Evolutionary conservation across 2,113 vertebrate species (phyloP).

Genomic region (Antennarius striatus): DNA sequence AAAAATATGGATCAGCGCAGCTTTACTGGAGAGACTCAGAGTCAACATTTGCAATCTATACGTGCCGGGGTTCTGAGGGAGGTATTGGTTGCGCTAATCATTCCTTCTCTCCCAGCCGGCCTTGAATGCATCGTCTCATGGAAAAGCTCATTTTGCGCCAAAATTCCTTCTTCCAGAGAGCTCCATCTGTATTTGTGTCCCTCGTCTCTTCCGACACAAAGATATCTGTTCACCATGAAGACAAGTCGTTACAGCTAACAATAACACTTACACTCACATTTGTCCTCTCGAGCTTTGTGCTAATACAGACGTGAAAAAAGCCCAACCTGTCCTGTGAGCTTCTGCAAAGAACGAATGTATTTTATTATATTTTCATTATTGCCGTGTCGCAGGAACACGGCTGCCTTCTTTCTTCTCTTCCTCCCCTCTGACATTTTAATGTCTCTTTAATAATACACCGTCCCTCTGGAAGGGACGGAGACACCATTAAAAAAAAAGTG

Average conservation of each 20-base stretch:
- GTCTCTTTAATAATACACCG: constrained; percentile 43
- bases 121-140: background rate
- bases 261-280: background rate
- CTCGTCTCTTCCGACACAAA: background rate
- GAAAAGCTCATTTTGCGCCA: background rate
- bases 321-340: constrained; percentile 11
- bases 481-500: constrained; percentile 30
- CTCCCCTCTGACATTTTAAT: constrained; percentile 53
- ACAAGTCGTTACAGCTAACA: constrained; percentile 10
- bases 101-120: background rate
- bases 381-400: background rate
- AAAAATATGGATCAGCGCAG: too few relatives aligned
- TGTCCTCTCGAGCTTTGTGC: background rate
- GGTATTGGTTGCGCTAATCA: background rate
- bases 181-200: background rate
- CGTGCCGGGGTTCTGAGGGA: background rate
- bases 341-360: constrained; percentile 24
- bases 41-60: too few relatives aligned
- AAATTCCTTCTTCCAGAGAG: background rate
- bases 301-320: constrained; percentile 1
- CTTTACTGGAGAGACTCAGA: too few relatives aligned
- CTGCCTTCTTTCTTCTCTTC: constrained; percentile 11
- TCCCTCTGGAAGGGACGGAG: constrained; percentile 21
- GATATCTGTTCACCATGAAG: background rate
- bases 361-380: constrained; percentile 45